phyloP scores from a whole-genome alignment of 2,797 vertebrate species.

The Coregonus ussuriensis region DNA sequence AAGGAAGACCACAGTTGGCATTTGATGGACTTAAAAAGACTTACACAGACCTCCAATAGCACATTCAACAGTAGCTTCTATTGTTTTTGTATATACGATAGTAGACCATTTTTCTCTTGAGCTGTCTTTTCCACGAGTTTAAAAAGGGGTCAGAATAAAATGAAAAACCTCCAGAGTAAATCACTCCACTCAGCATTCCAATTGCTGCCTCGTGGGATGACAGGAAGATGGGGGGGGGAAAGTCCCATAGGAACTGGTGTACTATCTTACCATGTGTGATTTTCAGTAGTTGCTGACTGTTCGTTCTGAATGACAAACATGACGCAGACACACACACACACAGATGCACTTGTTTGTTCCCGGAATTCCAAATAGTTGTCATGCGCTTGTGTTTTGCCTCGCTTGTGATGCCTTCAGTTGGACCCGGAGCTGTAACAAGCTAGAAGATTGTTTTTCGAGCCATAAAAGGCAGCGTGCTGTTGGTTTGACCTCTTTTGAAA shows the following conservation, averaged over 20 bases:
- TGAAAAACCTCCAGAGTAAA: not conserved
- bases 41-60: not conserved
- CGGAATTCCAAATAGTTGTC: conserved; percentile 37
- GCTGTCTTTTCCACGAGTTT: not conserved
- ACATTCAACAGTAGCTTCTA: not conserved
- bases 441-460: conserved; percentile 10
- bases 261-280: not conserved
- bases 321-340: conserved; percentile 16
- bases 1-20: not conserved
- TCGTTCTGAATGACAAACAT: not conserved
- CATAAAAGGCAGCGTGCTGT: conserved; percentile 19
- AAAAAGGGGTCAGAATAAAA: not conserved
- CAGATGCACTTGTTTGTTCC: conserved; percentile 4
- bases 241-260: not conserved
- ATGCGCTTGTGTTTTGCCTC: conserved; percentile 30
- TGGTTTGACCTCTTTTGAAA: conserved; percentile 7
- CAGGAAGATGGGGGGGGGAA: not conserved
- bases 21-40: not conserved
- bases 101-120: not conserved
- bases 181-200: not conserved
- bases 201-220: not conserved
- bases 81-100: not conserved
- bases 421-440: not conserved
- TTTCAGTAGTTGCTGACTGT: not conserved
- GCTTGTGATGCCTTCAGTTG: conserved; percentile 30